These are phyloP conservation scores for Odontocerum albicorne DNA, from an alignment of 2,888 invertebrate genomes.

Conservation along the genomic window DNA sequence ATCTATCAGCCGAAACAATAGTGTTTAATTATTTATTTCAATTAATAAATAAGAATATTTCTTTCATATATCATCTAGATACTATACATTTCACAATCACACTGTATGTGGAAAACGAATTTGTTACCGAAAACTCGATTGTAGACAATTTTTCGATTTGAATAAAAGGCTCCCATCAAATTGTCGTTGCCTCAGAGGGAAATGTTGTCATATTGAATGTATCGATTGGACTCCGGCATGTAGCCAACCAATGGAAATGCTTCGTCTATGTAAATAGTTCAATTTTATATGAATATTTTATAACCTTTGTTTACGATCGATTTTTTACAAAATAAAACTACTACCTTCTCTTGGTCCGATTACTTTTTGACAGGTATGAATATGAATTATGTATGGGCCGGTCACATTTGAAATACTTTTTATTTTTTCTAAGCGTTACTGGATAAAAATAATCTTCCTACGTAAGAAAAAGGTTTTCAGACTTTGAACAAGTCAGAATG, in stretches of 20 bases:
- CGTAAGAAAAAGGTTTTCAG: too few relatives aligned
- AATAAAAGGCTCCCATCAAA: slow-evolving; percentile 36
- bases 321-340: slow-evolving; percentile 1
- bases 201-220: slow-evolving; percentile 20
- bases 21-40: too few relatives aligned
- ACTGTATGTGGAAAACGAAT: slow-evolving; percentile 32
- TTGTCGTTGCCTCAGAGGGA: slow-evolving; percentile 33
- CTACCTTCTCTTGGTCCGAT: neutral
- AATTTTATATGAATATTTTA: slow-evolving; percentile 21
- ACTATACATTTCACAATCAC: too few relatives aligned
- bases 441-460: too few relatives aligned
- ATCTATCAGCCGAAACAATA: too few relatives aligned
- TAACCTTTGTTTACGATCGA: slow-evolving; percentile 20
- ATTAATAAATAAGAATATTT: too few relatives aligned
- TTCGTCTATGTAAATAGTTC: slow-evolving; percentile 14
- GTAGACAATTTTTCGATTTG: slow-evolving; percentile 37
- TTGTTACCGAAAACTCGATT: slow-evolving; percentile 36
- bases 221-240: slow-evolving; percentile 12
- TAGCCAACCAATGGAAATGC: slow-evolving; percentile 14
- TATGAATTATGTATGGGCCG: too few relatives aligned
- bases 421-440: too few relatives aligned
- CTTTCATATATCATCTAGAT: too few relatives aligned
- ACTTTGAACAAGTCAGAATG: too few relatives aligned
- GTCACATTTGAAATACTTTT: too few relatives aligned
- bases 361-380: neutral